Evolutionary conservation across 2,113 vertebrate species (phyloP), one percentile per base, ranked within the genome.

Genomic region (Stercorarius parasiticus): DNA sequence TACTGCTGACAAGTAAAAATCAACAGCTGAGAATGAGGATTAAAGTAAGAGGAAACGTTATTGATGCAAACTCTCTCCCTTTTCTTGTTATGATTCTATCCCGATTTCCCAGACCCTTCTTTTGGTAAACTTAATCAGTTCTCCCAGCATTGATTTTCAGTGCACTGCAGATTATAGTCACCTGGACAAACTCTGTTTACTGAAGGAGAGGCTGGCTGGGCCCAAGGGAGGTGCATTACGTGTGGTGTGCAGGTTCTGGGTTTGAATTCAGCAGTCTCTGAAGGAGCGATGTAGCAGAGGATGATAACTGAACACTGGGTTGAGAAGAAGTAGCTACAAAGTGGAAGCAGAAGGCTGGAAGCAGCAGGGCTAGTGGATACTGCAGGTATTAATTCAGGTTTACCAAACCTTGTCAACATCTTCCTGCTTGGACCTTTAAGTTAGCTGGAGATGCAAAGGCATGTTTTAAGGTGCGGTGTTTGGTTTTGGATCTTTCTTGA

Each of bases 171-270:
- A 34, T 45, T 58, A 17, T 0, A 82, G 52, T 17, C 22, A 71
- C 26, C 32, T 67, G 78, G 29, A 12, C 32, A 91, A 70, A 49
- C 32, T n/a, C n/a, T 56, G 3, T 61, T 43, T 64, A 2, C 40
- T 26, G 36, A 65, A 34, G 17, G n/a, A 62, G 10, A 82, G 8
- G n/a, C 19, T 64, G 10, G 32, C 14, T 90, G 82, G 26, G 23
- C 52, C 25, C 32, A 40, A 0, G 1, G 20, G 40, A 66, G 10
- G 40, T 29, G 20, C 7, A 17, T 1, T 30, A 53, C 1, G 0
- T 50, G n/a, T 36, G 29, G 11, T 29, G 11, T 47, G 20, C 8
- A 34, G 10, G 20, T 43, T 52, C 36, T 66, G 34, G 22, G 13
- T 21, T 86, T 13, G 12, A 34, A 66, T 80, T 53, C 49, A 55